Evolutionary conservation across 2,888 invertebrate species (phyloP).

Genomic region (Yponomeuta cagnagella): DNA sequence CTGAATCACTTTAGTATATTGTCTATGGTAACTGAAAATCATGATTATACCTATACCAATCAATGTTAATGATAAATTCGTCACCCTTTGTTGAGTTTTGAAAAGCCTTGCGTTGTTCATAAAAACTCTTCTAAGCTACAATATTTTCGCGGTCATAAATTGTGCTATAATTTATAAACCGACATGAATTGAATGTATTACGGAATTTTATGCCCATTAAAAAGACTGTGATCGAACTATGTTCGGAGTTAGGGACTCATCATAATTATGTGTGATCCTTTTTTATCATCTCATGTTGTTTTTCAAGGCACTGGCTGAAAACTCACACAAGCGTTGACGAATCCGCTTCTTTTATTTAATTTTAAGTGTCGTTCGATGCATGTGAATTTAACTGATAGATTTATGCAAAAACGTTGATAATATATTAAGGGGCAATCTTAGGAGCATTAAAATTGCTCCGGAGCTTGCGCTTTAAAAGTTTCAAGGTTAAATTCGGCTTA

Average conservation of each 20-base stretch:
- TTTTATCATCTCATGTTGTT: conserved; percentile 13
- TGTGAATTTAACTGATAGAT: background rate
- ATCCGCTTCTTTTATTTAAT: conserved; percentile 17
- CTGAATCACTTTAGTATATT: too few species aligned
- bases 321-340: conserved; percentile 38
- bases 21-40: too few species aligned
- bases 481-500: background rate
- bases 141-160: too few species aligned
- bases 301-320: conserved; percentile 32
- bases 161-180: too few species aligned
- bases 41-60: background rate
- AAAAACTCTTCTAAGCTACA: too few species aligned
- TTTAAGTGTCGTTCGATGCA: background rate
- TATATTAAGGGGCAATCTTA: too few species aligned
- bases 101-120: background rate
- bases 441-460: too few species aligned
- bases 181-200: too few species aligned
- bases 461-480: too few species aligned
- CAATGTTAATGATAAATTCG: background rate
- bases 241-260: background rate
- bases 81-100: background rate
- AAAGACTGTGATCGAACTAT: too few species aligned
- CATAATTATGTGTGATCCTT: background rate
- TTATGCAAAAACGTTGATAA: too few species aligned
- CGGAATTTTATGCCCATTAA: too few species aligned